Percentiles rank a stretch among this genome's conserved stretches.
These are phyloP conservation scores for Neopelma chrysocephalum DNA, from an alignment of 2,797 vertebrate species.

Conservation along the genomic window DNA sequence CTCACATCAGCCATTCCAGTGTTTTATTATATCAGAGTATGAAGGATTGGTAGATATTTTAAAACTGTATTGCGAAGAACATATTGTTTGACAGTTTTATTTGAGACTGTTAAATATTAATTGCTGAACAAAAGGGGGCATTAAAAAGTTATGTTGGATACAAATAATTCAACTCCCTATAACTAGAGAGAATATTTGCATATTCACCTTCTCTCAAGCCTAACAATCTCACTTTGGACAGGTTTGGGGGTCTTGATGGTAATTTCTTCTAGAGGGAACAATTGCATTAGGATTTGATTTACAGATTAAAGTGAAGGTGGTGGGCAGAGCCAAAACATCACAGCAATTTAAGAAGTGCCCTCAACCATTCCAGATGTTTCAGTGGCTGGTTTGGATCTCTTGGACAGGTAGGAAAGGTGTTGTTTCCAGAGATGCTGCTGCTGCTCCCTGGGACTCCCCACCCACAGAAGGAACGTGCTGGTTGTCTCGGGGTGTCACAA, in stretches of 20 bases:
- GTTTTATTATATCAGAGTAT: slow-evolving; percentile 59
- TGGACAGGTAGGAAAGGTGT: not conserved
- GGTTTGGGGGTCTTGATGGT: not conserved
- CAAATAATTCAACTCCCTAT: slow-evolving; percentile 72
- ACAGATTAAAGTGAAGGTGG: not conserved
- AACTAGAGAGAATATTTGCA: slow-evolving; percentile 65
- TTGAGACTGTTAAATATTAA: slow-evolving; percentile 79
- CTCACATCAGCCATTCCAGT: slow-evolving; percentile 4
- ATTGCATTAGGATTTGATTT: not conserved
- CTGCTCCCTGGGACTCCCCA: not conserved
- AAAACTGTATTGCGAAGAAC: slow-evolving; percentile 61
- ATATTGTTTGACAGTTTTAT: slow-evolving; percentile 77
- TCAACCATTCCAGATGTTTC: not conserved
- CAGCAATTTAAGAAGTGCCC: not conserved
- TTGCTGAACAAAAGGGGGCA: slow-evolving; percentile 70
- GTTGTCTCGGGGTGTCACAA: not conserved
- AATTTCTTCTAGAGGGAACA: not conserved
- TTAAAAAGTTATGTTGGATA: slow-evolving; percentile 73
- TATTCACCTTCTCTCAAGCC: slow-evolving; percentile 21
- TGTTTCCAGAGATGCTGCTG: not conserved
- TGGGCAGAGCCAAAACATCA: not conserved
- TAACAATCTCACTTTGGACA: not conserved
- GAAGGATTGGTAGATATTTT: slow-evolving; percentile 72
- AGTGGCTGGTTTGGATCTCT: not conserved
- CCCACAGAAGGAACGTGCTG: fast-evolving